Conservation (phyloP, 2,113 vertebrate genomes). For the Lagenorhynchus albirostris region DNA sequence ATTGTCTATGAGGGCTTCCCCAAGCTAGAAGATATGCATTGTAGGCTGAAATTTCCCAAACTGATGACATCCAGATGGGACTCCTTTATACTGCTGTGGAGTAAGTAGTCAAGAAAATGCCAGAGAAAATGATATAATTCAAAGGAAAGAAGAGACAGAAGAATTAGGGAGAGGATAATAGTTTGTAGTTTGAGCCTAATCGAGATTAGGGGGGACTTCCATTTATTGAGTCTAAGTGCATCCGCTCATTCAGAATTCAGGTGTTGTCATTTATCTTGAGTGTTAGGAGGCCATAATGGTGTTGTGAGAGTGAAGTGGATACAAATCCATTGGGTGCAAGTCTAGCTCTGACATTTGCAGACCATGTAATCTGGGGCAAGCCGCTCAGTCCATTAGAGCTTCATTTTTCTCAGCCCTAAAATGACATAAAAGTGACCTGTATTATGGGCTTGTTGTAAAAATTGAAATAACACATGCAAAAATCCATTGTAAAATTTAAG, state of each 20-base stretch:
- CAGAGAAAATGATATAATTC: not conserved
- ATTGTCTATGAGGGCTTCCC: not conserved
- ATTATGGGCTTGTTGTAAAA: not conserved
- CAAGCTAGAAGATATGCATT: not conserved
- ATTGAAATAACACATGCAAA: not conserved
- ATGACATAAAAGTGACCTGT: too few species aligned
- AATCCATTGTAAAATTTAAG: not conserved
- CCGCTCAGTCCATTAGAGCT: not conserved
- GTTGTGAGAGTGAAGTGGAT: not conserved
- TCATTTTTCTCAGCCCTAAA: not conserved
- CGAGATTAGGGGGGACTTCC: not conserved
- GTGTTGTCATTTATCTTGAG: not conserved
- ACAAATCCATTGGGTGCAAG: not conserved
- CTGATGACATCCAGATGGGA: not conserved
- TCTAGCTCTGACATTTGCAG: not conserved
- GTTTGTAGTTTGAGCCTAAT: not conserved
- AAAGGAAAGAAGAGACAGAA: not conserved
- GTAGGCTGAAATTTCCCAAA: not conserved
- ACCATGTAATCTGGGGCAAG: not conserved
- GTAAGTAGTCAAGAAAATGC: not conserved
- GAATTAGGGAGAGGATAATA: not conserved
- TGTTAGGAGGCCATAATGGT: not conserved
- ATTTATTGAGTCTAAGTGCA: not conserved
- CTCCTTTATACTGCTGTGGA: not conserved
- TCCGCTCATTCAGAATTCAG: not conserved